Base-by-base conservation (phyloP, 2,888 invertebrate genomes). In the Pelosia muscerda region DNA sequence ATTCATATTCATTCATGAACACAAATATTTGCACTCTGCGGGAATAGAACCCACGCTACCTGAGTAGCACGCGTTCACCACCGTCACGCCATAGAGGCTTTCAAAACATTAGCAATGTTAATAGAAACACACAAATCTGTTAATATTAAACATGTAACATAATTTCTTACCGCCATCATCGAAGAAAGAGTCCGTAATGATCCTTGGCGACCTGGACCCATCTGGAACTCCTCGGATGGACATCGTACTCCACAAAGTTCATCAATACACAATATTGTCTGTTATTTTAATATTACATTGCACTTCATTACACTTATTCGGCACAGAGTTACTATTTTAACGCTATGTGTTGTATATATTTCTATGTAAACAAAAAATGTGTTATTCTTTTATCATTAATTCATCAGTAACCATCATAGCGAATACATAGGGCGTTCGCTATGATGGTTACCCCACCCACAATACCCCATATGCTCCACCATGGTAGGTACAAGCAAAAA, bases 201-300 rank as follows among this genome's bases (percentile, higher is more conserved):
- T 92, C 68, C 88, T 83, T 0, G 95, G 94, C 0, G 95, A 93
- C 58, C 94, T 84, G 11, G 92, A 87, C 1, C 94, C 95, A 66
- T 95, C 95, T 57, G 89, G 91, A 9, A 95, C 92, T 5, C 95
- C 95, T 81, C 95, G 79, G 23, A 91, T 92, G 13, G 95, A 93
- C 95, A 95, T 95, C 19, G 65, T 65, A 67, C 72, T 66, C 9
- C 6, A 54, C 53, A 63, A 25, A 15, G 62, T 66, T 53, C 66
- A 70, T 59, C n/a, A 31, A 57, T 31, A 23, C n/a, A 61, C 42
- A 26, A 19, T 61, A 61, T 25, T 42, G 49, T n/a, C 8, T 49
- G 2, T 10, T 25, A 19, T 31, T 53, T 2, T 28, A 28, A n/a
- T 23, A 25, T 25, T 49, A 9, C 53, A 62, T 53, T 49, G 10